These are phyloP conservation scores for Melipona bicolor DNA, from an alignment of 2,888 invertebrate genomes.

Conservation along the genomic window DNA sequence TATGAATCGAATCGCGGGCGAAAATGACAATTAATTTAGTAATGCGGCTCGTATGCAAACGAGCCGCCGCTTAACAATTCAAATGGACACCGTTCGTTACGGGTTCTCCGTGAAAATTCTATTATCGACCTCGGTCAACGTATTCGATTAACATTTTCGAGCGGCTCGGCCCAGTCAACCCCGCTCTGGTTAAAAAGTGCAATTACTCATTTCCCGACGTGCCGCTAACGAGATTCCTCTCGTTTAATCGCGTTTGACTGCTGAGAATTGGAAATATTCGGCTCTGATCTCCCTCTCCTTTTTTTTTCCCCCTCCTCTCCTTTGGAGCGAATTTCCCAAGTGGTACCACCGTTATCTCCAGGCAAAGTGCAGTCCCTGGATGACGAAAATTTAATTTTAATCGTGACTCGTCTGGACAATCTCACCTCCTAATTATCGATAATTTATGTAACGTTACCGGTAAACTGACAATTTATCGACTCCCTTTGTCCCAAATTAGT, in stretches of 20 bases:
- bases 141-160: slow-evolving; percentile 47
- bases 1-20: not conserved
- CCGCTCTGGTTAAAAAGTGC: slow-evolving; percentile 1
- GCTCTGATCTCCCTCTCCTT: not conserved
- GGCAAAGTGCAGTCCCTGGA: not conserved
- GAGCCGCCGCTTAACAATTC: slow-evolving; percentile 39
- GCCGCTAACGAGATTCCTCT: slow-evolving; percentile 17
- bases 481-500: too few species aligned
- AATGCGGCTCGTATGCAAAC: slow-evolving; percentile 31
- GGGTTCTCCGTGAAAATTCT: slow-evolving; percentile 34
- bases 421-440: not conserved
- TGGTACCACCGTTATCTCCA: not conserved
- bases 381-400: not conserved
- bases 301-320: too few species aligned
- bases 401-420: too few species aligned
- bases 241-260: slow-evolving; percentile 14
- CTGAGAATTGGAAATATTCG: slow-evolving; percentile 6
- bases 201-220: slow-evolving; percentile 2
- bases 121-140: slow-evolving; percentile 47
- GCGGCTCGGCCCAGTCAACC: not conserved
- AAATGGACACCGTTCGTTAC: slow-evolving; percentile 31
- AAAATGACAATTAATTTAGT: slow-evolving; percentile 37
- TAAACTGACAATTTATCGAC: not conserved
- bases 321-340: not conserved
- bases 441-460: not conserved